Conservation (phyloP, 2,797 vertebrate genomes). For the Danio jaintianensis region DNA sequence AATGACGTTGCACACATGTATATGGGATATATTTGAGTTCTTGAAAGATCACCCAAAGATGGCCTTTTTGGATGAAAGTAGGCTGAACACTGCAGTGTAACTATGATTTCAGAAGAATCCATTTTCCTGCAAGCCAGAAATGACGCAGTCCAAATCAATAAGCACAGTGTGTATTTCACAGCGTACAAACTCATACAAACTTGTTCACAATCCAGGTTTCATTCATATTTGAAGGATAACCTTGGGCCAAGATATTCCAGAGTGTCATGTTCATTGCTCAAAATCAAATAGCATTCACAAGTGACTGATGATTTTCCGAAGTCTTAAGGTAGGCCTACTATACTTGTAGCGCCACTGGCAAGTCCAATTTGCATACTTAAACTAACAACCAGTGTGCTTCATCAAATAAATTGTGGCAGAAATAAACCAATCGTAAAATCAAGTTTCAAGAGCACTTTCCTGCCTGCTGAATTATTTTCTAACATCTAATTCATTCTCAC, state of each 20-base stretch:
- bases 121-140: background rate
- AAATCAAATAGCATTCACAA: constrained; percentile 23
- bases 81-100: background rate
- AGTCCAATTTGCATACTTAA: background rate
- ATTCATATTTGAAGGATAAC: constrained; percentile 46
- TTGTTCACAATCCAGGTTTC: constrained; percentile 18
- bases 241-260: constrained; percentile 6
- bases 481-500: constrained; percentile 22
- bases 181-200: background rate
- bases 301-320: background rate
- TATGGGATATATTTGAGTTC: background rate
- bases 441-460: background rate
- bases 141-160: background rate
- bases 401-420: background rate
- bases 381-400: constrained; percentile 1
- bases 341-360: background rate
- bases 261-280: background rate
- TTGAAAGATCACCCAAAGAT: background rate
- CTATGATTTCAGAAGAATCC: background rate
- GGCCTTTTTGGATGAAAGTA: background rate
- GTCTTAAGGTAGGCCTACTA: background rate
- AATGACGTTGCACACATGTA: background rate
- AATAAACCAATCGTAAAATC: background rate
- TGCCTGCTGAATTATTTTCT: background rate
- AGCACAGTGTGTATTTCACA: background rate